Percentiles rank a stretch among this genome's conserved stretches.
Conservation (phyloP, 2,113 vertebrate genomes). For the Prionailurus bengalensis region DNA sequence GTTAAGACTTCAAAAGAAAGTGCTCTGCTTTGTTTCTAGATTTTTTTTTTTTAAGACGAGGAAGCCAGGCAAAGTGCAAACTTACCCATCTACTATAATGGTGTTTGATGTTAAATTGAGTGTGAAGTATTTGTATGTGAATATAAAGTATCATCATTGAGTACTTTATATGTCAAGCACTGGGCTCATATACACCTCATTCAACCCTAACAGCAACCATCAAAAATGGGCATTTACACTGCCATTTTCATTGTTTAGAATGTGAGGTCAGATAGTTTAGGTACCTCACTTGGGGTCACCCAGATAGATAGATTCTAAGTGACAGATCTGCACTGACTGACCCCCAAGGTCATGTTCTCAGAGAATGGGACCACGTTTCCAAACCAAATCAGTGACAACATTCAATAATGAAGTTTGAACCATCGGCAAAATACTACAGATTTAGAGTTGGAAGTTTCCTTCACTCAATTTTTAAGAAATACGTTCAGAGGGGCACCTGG, state of each 20-base stretch:
- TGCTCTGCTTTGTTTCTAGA: not conserved
- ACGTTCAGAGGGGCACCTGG: not conserved
- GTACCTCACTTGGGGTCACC: not conserved
- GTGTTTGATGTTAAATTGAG: conserved; percentile 27
- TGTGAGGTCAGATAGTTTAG: not conserved
- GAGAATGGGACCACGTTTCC: not conserved
- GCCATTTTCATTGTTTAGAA: not conserved
- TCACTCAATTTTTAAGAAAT: conserved; percentile 43
- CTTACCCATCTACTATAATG: not conserved
- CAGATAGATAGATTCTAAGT: not conserved
- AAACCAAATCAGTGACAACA: not conserved
- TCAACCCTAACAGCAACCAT: not conserved
- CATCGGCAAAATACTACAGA: not conserved
- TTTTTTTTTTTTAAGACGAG: not conserved
- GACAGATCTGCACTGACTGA: not conserved
- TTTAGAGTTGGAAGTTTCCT: not conserved
- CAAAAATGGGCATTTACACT: not conserved
- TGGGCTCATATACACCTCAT: not conserved
- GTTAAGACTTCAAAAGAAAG: not conserved
- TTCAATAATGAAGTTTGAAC: conserved; percentile 34
- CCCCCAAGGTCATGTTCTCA: not conserved
- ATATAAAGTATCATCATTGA: not conserved
- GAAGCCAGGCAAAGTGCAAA: not conserved
- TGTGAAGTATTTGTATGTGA: not conserved
- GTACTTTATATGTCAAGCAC: not conserved